Base-by-base conservation (phyloP, 35 echinoderm and acorn worm species). In the Amphiura filiformis region DNA sequence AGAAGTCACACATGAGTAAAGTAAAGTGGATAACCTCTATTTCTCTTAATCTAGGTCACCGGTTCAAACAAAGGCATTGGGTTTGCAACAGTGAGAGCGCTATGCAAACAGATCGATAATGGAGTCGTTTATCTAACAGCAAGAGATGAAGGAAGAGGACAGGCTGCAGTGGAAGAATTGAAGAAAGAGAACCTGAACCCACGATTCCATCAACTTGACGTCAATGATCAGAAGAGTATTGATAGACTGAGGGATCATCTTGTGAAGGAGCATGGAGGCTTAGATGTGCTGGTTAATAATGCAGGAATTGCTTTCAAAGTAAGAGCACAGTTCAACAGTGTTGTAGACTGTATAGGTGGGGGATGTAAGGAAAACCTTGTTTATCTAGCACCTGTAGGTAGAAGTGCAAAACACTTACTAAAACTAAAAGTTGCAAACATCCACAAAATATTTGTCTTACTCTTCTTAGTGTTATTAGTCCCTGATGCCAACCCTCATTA, bases 231-330 rank as follows among this genome's bases (percentile, higher is more conserved):
- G 26, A 34, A 38, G 37, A 90, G 88, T 17, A 79, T 91, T n/a
- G 84, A 87, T 0, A 78, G 77, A 39, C 31, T 91, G 47, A 42
- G 79, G 35, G 88, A 94, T 37, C 65, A 82, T 84, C 32, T 94
- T 32, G 81, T 78, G 79, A 41, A 81, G 47, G 77, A 86, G 56
- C 84, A 94, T 87, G 93, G 93, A 52, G 92, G 92, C 23, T 38
- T 94, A 56, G 92, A 94, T 65, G 85, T 94, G 14, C 80, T 94
- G 36, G 81, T 94, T 33, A 90, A 94, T 49, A 94, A 94, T 87
- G 92, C 92, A 20, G 92, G 35, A 26, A 85, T 94, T 41, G 92
- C 92, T 32, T 94, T 70, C 39, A 89, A 93, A 56, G 92, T 93
- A 88, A 17, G 44, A n/a, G n/a, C n/a, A n/a, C n/a, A n/a, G n/a